Base-by-base conservation (phyloP, 2,888 invertebrate genomes). In the Pteria penguin region DNA sequence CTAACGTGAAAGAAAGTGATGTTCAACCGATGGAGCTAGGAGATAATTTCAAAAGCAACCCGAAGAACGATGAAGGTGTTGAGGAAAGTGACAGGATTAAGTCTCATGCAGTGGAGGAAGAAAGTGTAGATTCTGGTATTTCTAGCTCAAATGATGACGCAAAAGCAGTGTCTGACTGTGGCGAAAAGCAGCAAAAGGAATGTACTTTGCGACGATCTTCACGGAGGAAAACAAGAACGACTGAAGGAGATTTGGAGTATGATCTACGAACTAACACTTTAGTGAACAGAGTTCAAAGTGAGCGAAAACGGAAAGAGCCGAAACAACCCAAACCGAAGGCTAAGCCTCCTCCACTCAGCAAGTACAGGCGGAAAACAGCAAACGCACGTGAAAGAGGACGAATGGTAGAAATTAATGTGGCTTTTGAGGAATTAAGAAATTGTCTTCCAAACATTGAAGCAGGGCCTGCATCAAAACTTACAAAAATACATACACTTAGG, bases 331-430 rank as follows among this genome's bases (percentile, higher is more conserved):
- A 93, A 72, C 92, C 92, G 5, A 93, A 93, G 86, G 89, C 91
- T 83, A 94, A 89, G 93, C 95, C 93, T 2, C 92, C 93, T 18
- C 95, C 95, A 8, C 94, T 97, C 84, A 96, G 96, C 93, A 97
- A 97, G 92, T 97, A 97, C 93, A 93, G 97, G 31, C 94, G 97
- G 86, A 96, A 96, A 93, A 97, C 97, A 0, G 97, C 97, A 18
- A 97, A 97, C 93, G 96, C 97, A 0, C 93, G 97, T 33, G 97
- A 97, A 89, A 92, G 97, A 36, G 95, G 95, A 82, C 94, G 97
- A 72, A 97, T 97, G 97, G 94, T 96, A 65, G 97, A 97, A 91
- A 97, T 97, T 85, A 97, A 97, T 93, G 94, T 95, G 77, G 97
- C 97, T 0, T 97, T 97, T 92, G 97, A 97, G 90, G 94, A 95